A percentile compares a stretch with the other conserved stretches of the same genome.
phyloP scores from a whole-genome alignment of 2,113 vertebrate species.

The Elgaria multicarinata region DNA sequence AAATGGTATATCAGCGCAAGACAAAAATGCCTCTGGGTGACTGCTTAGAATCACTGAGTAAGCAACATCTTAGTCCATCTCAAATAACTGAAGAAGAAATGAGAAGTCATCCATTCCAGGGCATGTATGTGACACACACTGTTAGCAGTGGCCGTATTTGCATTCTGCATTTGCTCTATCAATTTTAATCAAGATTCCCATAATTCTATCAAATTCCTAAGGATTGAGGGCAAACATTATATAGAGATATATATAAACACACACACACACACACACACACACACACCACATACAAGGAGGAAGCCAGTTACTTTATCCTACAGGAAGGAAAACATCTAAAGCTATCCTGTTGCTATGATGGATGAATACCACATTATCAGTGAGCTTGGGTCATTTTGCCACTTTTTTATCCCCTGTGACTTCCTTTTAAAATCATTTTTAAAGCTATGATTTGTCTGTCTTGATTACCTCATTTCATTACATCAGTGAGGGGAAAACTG shows the following conservation, averaged over 20 bases:
- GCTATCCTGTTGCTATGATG: slow-evolving; percentile 42
- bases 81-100: slow-evolving; percentile 68
- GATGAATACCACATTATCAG: slow-evolving; percentile 40
- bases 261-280: too few species aligned
- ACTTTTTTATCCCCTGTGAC: background rate
- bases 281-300: slow-evolving; percentile 60
- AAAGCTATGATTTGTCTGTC: slow-evolving; percentile 46
- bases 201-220: slow-evolving; percentile 72
- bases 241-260: too few species aligned
- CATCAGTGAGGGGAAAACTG: background rate
- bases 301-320: slow-evolving; percentile 59
- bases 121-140: slow-evolving; percentile 56
- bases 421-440: slow-evolving; percentile 57
- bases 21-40: slow-evolving; percentile 51
- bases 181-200: slow-evolving; percentile 70
- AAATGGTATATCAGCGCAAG: slow-evolving; percentile 37
- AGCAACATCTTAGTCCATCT: slow-evolving; percentile 65
- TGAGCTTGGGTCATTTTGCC: slow-evolving; percentile 12
- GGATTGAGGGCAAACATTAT: slow-evolving; percentile 69
- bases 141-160: slow-evolving; percentile 63
- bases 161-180: slow-evolving; percentile 71
- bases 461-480: slow-evolving; percentile 48
- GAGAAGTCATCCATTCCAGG: slow-evolving; percentile 55
- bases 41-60: slow-evolving; percentile 59
- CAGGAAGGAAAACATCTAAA: slow-evolving; percentile 39